A percentile compares a stretch with the other conserved stretches of the same genome.
These are phyloP conservation scores for Gymnobelideus leadbeateri DNA, from an alignment of 2,113 vertebrate species.

Conservation along the genomic window DNA sequence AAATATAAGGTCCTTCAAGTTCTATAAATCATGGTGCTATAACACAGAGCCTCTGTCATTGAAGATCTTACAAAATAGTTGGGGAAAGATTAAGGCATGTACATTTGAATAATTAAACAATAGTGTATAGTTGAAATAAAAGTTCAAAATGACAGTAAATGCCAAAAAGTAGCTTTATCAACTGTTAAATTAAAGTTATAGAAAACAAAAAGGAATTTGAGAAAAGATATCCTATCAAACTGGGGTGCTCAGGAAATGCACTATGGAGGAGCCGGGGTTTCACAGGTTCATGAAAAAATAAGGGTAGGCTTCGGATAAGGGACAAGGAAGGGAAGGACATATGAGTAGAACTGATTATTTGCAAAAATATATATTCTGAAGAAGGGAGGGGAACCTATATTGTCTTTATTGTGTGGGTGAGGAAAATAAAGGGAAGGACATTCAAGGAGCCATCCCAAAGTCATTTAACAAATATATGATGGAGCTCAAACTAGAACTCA, in stretches of 20 bases:
- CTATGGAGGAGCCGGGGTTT: too few species aligned
- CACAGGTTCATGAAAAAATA: too few species aligned
- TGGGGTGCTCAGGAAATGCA: not conserved
- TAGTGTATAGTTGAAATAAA: not conserved
- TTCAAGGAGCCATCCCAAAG: too few species aligned
- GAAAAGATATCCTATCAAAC: not conserved
- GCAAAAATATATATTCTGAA: too few species aligned
- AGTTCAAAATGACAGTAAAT: not conserved
- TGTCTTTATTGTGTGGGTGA: too few species aligned
- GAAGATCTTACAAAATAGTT: not conserved
- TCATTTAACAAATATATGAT: too few species aligned
- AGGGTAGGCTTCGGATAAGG: too few species aligned
- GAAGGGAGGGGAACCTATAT: too few species aligned
- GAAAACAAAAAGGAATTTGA: not conserved
- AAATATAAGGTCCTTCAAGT: not conserved
- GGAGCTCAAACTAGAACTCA: too few species aligned
- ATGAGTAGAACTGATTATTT: too few species aligned
- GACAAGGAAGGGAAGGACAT: too few species aligned
- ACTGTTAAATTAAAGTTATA: not conserved
- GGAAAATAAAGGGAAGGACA: too few species aligned
- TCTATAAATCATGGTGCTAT: not conserved
- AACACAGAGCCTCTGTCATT: not conserved
- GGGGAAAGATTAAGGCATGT: not conserved
- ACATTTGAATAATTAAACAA: not conserved
- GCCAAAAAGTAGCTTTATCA: not conserved